Evolutionary conservation across 2,888 invertebrate genomes (phyloP), one percentile per base, ranked within the genome.

Genomic region (Polietes domitor): DNA sequence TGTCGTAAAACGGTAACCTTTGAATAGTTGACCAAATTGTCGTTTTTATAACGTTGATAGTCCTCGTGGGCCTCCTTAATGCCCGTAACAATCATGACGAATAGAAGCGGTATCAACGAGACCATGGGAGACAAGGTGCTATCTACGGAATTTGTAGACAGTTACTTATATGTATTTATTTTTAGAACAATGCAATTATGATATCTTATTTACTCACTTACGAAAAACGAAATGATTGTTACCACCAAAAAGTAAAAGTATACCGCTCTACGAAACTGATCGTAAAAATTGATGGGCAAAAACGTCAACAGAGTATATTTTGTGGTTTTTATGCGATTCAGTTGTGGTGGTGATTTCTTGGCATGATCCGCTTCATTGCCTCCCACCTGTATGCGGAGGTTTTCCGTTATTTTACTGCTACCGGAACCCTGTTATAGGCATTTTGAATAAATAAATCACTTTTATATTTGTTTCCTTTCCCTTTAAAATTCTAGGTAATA

Each of bases 1-100:
- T 94, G 93, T 85, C 93, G 92, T 17, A 94, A 93, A 82, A 94
- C 93, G 77, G 94, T 94, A 84, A 94, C 94, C 94, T 91, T 6
- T 80, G 95, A 93, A 84, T 94, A 94, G 93, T 97, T 97, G 80
- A 97, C 95, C 81, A 94, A 94, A 85, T 94, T 94, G 90, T 97
- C 97, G 9, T 95, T 93, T 85, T 94, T 94, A 90, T 96, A 96
- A 9, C 97, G 93, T 41, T 96, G 92, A 93, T 95, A 95, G 91
- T 97, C 97, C 92, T 97, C 97, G 92, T 97, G 97, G 10, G 95
- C 97, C 91, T 96, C 96, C 90, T 97, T 97, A 32, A 95, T 93
- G 0, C 95, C 95, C 0, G 96, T 96, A 77, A 96, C 96, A 2
- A 94, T 86, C 79, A 97, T 95, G 87, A 97, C 96, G 91, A 97